phyloP scores from a whole-genome alignment of 2,888 invertebrate genomes.

The Cheilosia pagana region DNA sequence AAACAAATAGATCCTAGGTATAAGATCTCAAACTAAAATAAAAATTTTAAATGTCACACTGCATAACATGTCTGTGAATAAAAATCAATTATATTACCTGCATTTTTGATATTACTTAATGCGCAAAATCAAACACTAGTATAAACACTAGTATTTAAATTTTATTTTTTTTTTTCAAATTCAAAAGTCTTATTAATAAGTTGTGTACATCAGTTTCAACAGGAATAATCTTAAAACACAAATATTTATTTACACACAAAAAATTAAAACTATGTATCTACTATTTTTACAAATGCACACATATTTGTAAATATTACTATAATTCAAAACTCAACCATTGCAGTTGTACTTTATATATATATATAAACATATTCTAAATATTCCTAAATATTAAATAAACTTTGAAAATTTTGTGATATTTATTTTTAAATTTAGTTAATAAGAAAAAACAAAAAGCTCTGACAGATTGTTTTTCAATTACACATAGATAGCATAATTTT shows the following conservation, averaged over 20 bases:
- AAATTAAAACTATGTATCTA: slow-evolving; percentile 32
- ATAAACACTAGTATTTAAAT: no score
- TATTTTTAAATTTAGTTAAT: slow-evolving; percentile 52
- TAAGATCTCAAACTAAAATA: not conserved
- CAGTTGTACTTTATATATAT: slow-evolving; percentile 16
- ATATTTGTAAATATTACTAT: slow-evolving; percentile 32
- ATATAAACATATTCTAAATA: not conserved
- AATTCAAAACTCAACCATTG: slow-evolving; percentile 37
- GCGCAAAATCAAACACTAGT: not conserved
- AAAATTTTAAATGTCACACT: slow-evolving; percentile 3
- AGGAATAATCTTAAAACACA: slow-evolving; percentile 35
- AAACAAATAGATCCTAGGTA: not conserved
- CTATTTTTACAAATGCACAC: slow-evolving; percentile 60
- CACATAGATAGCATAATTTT: slow-evolving; percentile 17
- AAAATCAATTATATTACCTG: slow-evolving; percentile 61
- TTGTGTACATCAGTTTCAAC: slow-evolving; percentile 1
- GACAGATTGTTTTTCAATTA: slow-evolving; percentile 13
- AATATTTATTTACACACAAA: slow-evolving; percentile 52
- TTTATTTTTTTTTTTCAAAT: slow-evolving; percentile 8
- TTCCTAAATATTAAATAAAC: slow-evolving; percentile 52
- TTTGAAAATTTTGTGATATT: slow-evolving; percentile 71
- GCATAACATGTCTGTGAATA: slow-evolving; percentile 54
- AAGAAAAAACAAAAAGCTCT: slow-evolving; percentile 14
- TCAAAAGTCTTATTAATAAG: not conserved
- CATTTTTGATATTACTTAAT: slow-evolving; percentile 30